A percentile compares a stretch with the other conserved stretches of the same genome.
phyloP scores from a whole-genome alignment of 2,888 invertebrate species.

The Thysanoteuthis rhombus region DNA sequence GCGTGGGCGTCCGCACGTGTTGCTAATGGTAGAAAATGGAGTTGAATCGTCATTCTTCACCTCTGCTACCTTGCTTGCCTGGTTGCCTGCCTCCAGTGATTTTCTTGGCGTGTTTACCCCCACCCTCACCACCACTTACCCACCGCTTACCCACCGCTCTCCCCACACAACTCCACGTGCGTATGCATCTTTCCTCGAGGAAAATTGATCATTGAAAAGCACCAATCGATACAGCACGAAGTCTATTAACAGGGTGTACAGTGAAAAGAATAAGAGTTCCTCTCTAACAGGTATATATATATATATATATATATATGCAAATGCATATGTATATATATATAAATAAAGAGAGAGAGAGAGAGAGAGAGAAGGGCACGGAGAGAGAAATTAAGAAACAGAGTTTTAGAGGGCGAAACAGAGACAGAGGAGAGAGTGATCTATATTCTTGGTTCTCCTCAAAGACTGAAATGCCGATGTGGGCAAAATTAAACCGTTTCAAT shows the following conservation, averaged over 20 bases:
- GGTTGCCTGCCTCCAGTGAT: neutral
- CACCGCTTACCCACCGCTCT: neutral
- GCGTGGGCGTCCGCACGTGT: neutral
- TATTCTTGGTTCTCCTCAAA: too few relatives aligned
- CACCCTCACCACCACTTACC: neutral
- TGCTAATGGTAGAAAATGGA: neutral
- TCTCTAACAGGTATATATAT: neutral
- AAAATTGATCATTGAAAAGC: slow-evolving; percentile 12
- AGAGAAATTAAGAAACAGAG: too few relatives aligned
- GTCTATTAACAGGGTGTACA: neutral
- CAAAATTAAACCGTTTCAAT: too few relatives aligned
- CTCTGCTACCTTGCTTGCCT: neutral
- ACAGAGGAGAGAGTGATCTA: too few relatives aligned
- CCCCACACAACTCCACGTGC: neutral
- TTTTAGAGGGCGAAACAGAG: too few relatives aligned
- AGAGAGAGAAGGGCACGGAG: too few relatives aligned
- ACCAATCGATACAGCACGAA: neutral
- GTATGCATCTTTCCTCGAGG: neutral
- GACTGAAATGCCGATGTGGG: too few relatives aligned
- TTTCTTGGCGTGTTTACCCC: neutral
- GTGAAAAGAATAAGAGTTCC: neutral
- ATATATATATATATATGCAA: neutral
- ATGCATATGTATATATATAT: neutral
- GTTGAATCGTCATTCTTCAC: neutral
- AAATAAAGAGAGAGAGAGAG: too few relatives aligned